Evolutionary conservation across 2,113 vertebrate species (phyloP).

Genomic region (Ailuropoda melanoleuca): DNA sequence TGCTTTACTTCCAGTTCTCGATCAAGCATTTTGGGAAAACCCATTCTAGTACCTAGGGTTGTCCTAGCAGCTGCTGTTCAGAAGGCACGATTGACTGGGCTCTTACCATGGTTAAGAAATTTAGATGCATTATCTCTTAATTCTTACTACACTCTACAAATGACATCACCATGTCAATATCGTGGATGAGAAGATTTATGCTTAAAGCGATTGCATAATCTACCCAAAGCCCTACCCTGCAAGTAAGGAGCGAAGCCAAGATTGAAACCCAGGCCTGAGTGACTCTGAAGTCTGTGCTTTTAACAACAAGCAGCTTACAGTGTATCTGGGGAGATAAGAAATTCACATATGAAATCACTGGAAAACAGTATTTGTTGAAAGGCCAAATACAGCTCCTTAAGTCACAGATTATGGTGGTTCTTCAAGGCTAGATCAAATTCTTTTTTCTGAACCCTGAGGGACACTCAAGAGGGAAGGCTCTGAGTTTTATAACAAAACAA

Average conservation of each 20-base stretch:
- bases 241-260: background rate
- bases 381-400: background rate
- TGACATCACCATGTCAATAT: background rate
- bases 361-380: background rate
- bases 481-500: slow-evolving; percentile 23
- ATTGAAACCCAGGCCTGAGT: background rate
- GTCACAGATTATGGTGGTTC: background rate
- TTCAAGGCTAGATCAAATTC: background rate
- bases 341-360: background rate
- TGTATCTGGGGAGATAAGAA: background rate
- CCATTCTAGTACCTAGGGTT: background rate
- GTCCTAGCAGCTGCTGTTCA: background rate
- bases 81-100: background rate
- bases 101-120: background rate
- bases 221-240: background rate
- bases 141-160: slow-evolving; percentile 10
- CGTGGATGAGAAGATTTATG: background rate
- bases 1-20: background rate
- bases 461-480: background rate
- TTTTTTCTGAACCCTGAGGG: background rate
- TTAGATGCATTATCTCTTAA: background rate
- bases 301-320: background rate
- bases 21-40: background rate
- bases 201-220: slow-evolving; percentile 1
- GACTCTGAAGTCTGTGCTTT: background rate